These are phyloP conservation scores for Trypoxylus dichotomus DNA, from an alignment of 1,140 invertebrate species.

Conservation along the genomic window DNA sequence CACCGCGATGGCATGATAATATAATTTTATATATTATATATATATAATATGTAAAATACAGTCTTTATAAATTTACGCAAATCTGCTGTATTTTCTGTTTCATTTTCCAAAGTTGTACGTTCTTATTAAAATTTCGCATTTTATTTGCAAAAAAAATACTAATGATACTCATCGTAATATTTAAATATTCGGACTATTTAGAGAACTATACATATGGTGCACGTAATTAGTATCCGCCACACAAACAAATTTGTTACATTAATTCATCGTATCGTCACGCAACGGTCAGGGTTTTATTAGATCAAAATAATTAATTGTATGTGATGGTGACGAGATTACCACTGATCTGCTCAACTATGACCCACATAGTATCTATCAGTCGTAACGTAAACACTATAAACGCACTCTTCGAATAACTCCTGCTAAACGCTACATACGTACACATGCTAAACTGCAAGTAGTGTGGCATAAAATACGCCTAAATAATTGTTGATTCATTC, in stretches of 20 bases:
- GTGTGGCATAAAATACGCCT: not conserved
- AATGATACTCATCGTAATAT: too few relatives aligned
- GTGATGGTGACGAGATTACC: not conserved
- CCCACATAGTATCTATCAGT: not conserved
- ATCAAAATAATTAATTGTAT: conserved; percentile 15
- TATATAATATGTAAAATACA: too few relatives aligned
- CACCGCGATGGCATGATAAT: too few relatives aligned
- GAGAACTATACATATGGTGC: too few relatives aligned
- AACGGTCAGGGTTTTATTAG: not conserved
- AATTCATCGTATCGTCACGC: not conserved
- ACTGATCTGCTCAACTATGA: not conserved
- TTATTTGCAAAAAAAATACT: too few relatives aligned
- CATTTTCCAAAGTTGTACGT: too few relatives aligned
- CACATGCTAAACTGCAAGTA: not conserved
- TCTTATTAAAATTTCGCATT: too few relatives aligned
- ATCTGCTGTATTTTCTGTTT: too few relatives aligned
- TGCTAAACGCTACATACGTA: not conserved
- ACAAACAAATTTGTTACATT: not conserved
- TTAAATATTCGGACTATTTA: too few relatives aligned
- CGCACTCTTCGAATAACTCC: not conserved
- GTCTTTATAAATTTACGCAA: too few relatives aligned
- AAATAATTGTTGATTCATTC: conserved; percentile 1
- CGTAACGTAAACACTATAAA: not conserved
- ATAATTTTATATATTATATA: too few relatives aligned
- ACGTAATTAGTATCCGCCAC: not conserved